Base-by-base conservation (phyloP, 2,888 invertebrate genomes). In the Cataglyphis altisquamis region DNA sequence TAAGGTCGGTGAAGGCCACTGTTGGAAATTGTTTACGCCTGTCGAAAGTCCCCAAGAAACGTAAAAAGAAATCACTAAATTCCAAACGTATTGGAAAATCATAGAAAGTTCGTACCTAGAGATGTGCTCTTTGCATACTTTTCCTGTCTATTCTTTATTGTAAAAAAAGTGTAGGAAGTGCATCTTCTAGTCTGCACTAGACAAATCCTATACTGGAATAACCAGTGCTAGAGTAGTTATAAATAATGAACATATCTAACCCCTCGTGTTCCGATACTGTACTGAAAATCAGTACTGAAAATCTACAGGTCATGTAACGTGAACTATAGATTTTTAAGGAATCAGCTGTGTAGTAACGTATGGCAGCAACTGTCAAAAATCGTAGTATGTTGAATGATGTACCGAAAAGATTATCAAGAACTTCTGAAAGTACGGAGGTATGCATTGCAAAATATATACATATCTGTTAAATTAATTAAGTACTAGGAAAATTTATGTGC, bases 391-490 rank as follows among this genome's bases (percentile, higher is more conserved):
- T 91, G 57, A 89, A 88, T 78, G 91, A 91, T 63, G 84, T 87
- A 18, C 85, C 90, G 1, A 91, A 87, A 70, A 88, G 85, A 60
- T 68, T 86, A 25, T 32, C 83, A 8, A 89, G 87, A 81, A 91
- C 89, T 72, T 91, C 90, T 0, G 91, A 92, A 78, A 86, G 89
- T 4, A 86, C 90, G 0, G 92, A 91, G 90, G 92, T 91, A 87
- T 21, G 83, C 84, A 45, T 32, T 1, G 4, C 63, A 25, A 64
- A 5, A 39, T 25, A 8, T n/a, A 9, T 25, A 18, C 0, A 48
- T 29, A 45, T 45, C 6, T n/a, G 1, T 3, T 12, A 45, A 41
- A 25, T 66, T 45, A 9, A 66, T 25, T 66, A 39, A 12, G n/a
- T 45, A 8, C 18, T 48, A 52, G 8, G n/a, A 52, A 52, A 8